phyloP scores from a whole-genome alignment of 2,797 vertebrate species.

The Pipistrellus pipistrellus region DNA sequence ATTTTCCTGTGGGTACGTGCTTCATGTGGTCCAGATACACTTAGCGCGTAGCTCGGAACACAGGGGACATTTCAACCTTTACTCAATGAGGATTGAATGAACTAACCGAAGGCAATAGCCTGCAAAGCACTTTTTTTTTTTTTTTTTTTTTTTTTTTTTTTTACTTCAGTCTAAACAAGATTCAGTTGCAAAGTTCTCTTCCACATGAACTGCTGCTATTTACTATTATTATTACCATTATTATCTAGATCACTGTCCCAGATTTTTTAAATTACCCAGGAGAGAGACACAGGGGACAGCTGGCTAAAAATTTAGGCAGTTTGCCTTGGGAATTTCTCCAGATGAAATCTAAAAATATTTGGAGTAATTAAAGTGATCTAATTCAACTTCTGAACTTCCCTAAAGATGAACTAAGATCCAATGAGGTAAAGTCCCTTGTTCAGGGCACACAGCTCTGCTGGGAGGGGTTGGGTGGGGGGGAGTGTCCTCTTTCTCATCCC shows the following conservation, averaged over 20 bases:
- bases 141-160: not conserved
- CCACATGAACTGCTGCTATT: not conserved
- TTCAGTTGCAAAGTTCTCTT: slow-evolving; percentile 1
- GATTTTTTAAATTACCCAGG: not conserved
- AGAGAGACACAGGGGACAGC: not conserved
- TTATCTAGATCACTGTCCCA: not conserved
- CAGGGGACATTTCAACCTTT: not conserved
- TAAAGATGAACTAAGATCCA: not conserved
- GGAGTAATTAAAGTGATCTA: not conserved
- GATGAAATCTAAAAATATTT: slow-evolving; percentile 10
- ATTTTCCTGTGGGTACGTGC: not conserved
- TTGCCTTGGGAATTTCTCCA: slow-evolving; percentile 45
- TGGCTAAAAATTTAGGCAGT: not conserved
- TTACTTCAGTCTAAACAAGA: not conserved
- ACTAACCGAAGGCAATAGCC: not conserved
- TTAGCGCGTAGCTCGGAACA: not conserved
- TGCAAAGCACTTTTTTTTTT: not conserved
- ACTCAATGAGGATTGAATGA: not conserved
- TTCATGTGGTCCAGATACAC: not conserved
- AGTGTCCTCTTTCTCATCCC: not conserved
- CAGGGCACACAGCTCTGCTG: not conserved
- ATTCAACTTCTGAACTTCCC: slow-evolving; percentile 21
- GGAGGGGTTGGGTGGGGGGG: not conserved
- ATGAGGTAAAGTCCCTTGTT: not conserved
- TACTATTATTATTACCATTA: not conserved